Percentiles rank a stretch among this genome's conserved stretches.
Conservation (phyloP, 2,113 vertebrate species). For the Lycocorax pyrrhopterus region DNA sequence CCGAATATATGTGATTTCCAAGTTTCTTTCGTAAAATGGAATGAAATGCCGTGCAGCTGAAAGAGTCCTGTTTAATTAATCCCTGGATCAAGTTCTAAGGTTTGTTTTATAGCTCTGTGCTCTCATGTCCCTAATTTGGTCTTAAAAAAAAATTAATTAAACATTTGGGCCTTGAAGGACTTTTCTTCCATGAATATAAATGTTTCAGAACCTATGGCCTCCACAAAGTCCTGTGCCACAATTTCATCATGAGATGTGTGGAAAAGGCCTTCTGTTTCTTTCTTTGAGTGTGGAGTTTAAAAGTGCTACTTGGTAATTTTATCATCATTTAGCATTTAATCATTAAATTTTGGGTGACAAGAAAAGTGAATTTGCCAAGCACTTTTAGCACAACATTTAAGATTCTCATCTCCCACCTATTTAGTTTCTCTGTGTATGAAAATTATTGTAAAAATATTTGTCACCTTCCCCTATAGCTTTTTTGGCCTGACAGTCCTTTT, state of each 20-base stretch:
- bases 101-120: not conserved
- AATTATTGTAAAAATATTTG: not conserved
- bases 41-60: not conserved
- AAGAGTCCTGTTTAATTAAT: not conserved
- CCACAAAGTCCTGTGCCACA: not conserved
- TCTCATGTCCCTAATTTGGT: not conserved
- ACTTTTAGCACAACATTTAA: not conserved
- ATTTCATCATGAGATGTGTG: not conserved
- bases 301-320: not conserved
- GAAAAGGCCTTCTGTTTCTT: not conserved
- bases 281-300: not conserved
- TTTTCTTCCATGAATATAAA: not conserved
- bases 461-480: not conserved
- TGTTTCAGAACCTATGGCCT: not conserved
- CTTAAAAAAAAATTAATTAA: not conserved
- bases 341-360: not conserved
- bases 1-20: not conserved
- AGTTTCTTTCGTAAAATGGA: not conserved
- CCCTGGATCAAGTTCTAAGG: not conserved
- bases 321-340: not conserved
- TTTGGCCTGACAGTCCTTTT: not conserved
- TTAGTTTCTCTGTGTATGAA: not conserved
- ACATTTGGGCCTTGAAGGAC: not conserved
- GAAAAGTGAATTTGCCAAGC: not conserved
- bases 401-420: not conserved